Evolutionary conservation across 2,113 vertebrate species (phyloP).

Genomic region (Danio rerio): DNA sequence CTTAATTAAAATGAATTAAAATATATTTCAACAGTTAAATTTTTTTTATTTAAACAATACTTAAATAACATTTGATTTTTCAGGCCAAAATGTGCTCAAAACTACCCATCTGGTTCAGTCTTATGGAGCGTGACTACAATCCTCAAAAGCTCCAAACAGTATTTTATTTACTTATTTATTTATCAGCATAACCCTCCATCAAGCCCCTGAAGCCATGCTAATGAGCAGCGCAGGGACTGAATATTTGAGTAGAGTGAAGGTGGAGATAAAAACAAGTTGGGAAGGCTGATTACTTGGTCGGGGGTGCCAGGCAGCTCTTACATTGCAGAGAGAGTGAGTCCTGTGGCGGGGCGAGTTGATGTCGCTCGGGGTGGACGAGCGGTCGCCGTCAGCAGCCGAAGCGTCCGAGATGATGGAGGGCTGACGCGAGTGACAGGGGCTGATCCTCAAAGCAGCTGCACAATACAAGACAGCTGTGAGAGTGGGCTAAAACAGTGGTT

Average conservation of each 20-base stretch:
- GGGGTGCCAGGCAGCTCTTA: constrained; percentile 74
- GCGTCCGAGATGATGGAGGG: constrained; percentile 88
- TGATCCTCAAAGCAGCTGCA: constrained; percentile 82
- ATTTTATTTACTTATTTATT: neutral
- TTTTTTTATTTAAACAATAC: neutral
- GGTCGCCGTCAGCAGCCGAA: constrained; percentile 83
- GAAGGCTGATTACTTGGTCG: constrained; percentile 63
- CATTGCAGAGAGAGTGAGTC: constrained; percentile 91
- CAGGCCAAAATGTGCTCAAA: neutral
- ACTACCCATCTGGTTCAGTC: neutral
- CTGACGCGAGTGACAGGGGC: constrained; percentile 88
- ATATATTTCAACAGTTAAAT: neutral
- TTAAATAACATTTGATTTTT: neutral
- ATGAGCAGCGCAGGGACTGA: constrained; percentile 36
- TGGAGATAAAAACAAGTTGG: constrained; percentile 46
- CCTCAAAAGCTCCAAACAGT: neutral
- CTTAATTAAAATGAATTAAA: neutral
- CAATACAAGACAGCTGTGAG: neutral
- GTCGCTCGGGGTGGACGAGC: constrained; percentile 87
- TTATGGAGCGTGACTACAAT: neutral
- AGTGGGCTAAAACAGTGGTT: no score
- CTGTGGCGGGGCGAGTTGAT: constrained; percentile 89
- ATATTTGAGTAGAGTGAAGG: constrained; percentile 35
- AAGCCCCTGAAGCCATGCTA: constrained; percentile 43
- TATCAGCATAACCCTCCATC: neutral